A percentile compares a stretch with the other conserved stretches of the same genome.
Conservation (phyloP, 2,888 invertebrate species). For the Rhingia rostrata region DNA sequence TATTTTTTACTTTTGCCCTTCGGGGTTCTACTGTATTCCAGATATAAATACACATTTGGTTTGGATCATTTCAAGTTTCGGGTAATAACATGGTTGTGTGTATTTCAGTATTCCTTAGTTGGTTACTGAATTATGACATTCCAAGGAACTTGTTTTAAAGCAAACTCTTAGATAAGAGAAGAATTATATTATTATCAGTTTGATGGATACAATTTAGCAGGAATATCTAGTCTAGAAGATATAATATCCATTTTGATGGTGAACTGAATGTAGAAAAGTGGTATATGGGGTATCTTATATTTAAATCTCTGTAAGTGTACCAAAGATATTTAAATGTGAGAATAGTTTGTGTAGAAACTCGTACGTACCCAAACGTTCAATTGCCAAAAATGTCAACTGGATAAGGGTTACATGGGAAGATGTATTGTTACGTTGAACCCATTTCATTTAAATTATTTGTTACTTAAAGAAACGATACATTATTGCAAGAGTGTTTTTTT, state of each 20-base stretch:
- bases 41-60: background rate
- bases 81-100: background rate
- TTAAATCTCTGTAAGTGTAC: no score
- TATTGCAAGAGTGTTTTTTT: no score
- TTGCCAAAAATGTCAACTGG: no score
- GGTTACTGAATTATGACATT: constrained; percentile 11
- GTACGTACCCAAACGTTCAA: no score
- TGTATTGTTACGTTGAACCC: no score
- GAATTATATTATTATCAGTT: background rate
- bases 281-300: no score
- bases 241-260: background rate
- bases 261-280: no score
- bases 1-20: background rate
- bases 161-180: background rate
- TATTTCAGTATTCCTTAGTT: background rate
- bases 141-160: constrained; percentile 3
- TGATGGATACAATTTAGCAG: background rate
- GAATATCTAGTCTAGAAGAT: background rate
- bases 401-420: no score
- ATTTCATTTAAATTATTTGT: no score
- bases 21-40: background rate
- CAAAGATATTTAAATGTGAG: no score
- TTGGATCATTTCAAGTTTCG: background rate
- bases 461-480: no score
- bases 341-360: no score